Base-by-base conservation (phyloP, 1,140 invertebrate species). In the Drosophila mayri region DNA sequence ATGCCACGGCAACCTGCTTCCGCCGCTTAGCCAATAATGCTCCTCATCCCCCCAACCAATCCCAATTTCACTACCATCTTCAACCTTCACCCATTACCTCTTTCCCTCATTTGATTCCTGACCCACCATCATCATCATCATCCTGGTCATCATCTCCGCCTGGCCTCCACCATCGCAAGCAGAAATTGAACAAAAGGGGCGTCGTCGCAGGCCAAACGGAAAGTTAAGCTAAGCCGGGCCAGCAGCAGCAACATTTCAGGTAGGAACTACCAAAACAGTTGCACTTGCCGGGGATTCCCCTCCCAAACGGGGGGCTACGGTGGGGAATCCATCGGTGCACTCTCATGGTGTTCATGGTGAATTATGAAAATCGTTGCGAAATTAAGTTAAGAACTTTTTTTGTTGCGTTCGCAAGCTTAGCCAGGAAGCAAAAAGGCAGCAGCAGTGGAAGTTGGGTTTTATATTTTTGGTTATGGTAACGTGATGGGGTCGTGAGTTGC, bases 331-430 rank as follows among this genome's bases (percentile, higher is more conserved):
- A 65, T 79, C 67, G 74, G 41, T 67, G 75, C 63, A 67, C 75
- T 58, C 74, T 58, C 58, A 66, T 55, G 84, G 67, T 88, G 81
- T 88, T 90, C 84, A 88, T 78, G 90, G 90, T 91, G 90, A 91
- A 91, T 91, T 91, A 91, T 91, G 90, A 91, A 91, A 91, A 91
- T 91, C 90, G 90, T 86, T 91, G 85, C 86, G 68, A 91, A 90
- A 91, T 91, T 90, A 88, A 91, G 90, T 91, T 91, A 91, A 87
- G 76, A 90, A 80, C 41, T 67, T 58, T 58, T 54, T 58, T 62
- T 47, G 37, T 57, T 43, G 8, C 0, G 7, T 30, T 32, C 28
- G 18, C 44, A 40, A 64, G 41, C 73, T 83, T 46, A 59, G 73
- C 75, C 75, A 74, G 52, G 79, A 63, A 68, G 64, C 75, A 76